Evolutionary conservation across 64 coral and sea anemone species (phyloP).

Genomic region (Dendronephthya gigantea): DNA sequence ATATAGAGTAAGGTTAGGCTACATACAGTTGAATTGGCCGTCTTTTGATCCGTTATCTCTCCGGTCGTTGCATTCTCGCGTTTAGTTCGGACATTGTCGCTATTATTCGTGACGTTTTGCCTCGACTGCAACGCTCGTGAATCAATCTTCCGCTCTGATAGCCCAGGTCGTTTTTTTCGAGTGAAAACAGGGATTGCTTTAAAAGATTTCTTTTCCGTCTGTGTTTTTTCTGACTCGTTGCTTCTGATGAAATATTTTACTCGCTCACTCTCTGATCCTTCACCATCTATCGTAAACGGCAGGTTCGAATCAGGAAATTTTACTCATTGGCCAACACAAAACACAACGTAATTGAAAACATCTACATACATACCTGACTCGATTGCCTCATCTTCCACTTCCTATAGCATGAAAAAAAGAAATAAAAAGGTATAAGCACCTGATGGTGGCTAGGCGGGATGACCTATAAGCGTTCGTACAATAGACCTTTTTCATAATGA

Average conservation of each 20-base stretch:
- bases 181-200: background rate
- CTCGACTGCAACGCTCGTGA: background rate
- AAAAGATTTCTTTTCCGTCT: background rate
- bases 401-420: background rate
- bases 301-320: no score
- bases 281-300: background rate
- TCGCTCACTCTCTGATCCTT: background rate
- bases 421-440: no score
- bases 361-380: background rate
- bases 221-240: background rate
- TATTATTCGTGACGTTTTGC: background rate
- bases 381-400: background rate
- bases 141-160: background rate
- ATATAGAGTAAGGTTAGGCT: background rate
- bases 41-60: background rate
- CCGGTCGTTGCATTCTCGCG: background rate
- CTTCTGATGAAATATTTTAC: background rate
- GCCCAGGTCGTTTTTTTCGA: background rate
- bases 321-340: no score
- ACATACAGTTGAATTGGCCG: background rate
- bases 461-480: no score
- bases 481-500: no score
- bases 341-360: background rate
- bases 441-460: no score
- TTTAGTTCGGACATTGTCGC: background rate